Evolutionary conservation across 2,113 vertebrate genomes (phyloP).

Genomic region (Rutilus rutilus): DNA sequence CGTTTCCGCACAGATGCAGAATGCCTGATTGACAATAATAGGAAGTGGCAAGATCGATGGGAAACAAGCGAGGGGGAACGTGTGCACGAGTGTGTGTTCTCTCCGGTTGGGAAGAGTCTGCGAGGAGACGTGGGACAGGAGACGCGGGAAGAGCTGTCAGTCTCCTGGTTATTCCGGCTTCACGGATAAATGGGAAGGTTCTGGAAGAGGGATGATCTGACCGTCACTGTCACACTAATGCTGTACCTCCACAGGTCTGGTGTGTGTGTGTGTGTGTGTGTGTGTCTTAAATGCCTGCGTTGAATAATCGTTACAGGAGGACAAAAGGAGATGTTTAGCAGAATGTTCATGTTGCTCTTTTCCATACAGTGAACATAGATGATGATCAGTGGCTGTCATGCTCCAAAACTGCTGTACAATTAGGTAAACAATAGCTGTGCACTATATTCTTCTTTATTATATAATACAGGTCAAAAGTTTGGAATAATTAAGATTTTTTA

Average conservation of each 20-base stretch:
- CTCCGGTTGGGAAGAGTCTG: background rate
- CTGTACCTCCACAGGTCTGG: background rate
- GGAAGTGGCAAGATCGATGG: conserved; percentile 79
- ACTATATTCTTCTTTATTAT: background rate
- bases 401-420: background rate
- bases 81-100: conserved; percentile 36
- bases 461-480: no score
- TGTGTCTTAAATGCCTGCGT: conserved; percentile 56
- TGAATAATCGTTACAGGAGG: background rate
- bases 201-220: conserved; percentile 19
- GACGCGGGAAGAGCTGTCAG: conserved; percentile 1
- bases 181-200: conserved; percentile 9
- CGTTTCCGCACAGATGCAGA: conserved; percentile 61
- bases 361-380: background rate
- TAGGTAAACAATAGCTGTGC: background rate
- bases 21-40: conserved; percentile 79
- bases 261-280: background rate
- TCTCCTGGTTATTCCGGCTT: conserved; percentile 3
- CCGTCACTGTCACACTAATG: background rate
- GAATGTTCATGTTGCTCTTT: background rate
- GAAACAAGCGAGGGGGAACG: conserved; percentile 70
- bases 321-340: background rate
- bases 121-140: background rate
- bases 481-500: no score
- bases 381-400: background rate